Conservation (phyloP, 1,140 invertebrate genomes). For the Euglossa dilemma region DNA sequence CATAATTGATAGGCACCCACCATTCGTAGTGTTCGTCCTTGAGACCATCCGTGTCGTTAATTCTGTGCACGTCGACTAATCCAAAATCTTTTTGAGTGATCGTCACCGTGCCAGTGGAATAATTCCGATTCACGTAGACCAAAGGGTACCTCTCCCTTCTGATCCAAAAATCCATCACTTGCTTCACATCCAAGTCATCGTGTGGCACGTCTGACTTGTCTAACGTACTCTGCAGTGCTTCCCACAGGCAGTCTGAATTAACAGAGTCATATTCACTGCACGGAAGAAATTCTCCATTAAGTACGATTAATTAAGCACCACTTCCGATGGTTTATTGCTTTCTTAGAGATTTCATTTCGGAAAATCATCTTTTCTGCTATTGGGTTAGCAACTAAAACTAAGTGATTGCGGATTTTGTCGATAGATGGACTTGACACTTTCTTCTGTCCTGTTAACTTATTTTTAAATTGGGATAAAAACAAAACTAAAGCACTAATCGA, state of each 20-base stretch:
- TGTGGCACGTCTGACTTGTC: conserved; percentile 74
- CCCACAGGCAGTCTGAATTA: conserved; percentile 88
- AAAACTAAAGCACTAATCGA: too few relatives aligned
- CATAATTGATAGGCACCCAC: conserved; percentile 82
- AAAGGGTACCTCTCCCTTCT: conserved; percentile 87
- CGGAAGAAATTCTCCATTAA: neutral
- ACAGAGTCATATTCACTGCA: conserved; percentile 82
- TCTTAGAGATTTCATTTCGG: too few relatives aligned
- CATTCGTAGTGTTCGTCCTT: conserved; percentile 64
- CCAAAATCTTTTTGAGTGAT: conserved; percentile 80
- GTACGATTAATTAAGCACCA: neutral
- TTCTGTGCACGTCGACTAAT: conserved; percentile 72
- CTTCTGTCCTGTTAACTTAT: too few relatives aligned
- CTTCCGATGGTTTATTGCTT: neutral
- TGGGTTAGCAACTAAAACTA: too few relatives aligned
- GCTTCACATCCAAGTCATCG: conserved; percentile 74
- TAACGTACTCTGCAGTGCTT: conserved; percentile 84
- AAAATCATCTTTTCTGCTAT: too few relatives aligned
- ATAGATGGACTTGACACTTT: too few relatives aligned
- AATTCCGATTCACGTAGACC: conserved; percentile 83
- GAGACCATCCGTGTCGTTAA: neutral
- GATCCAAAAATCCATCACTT: conserved; percentile 88
- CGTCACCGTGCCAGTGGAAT: conserved; percentile 77
- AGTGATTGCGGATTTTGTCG: too few relatives aligned
- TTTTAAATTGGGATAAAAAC: too few relatives aligned